Evolutionary conservation across 1,140 invertebrate species (phyloP).

Genomic region (Pantala flavescens): DNA sequence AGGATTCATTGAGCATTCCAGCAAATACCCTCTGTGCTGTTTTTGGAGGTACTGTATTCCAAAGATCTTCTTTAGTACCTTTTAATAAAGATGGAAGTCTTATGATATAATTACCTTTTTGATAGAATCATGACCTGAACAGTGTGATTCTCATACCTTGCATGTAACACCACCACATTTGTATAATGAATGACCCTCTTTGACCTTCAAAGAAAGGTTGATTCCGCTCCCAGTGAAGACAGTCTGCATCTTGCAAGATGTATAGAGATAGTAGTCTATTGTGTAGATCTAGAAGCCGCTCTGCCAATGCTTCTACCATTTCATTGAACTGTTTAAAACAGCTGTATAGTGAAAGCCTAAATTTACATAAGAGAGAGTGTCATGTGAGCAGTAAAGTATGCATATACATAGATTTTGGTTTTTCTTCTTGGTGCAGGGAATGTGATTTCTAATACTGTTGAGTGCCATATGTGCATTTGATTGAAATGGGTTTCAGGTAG

Average conservation of each 20-base stretch:
- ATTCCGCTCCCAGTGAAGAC: constrained; percentile 51
- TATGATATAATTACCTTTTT: constrained; percentile 7
- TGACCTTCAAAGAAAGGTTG: constrained; percentile 55
- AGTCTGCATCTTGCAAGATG: constrained; percentile 65
- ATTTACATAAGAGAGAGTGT: neutral
- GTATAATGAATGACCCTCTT: constrained; percentile 60
- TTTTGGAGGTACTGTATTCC: constrained; percentile 68
- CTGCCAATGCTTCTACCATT: constrained; percentile 68
- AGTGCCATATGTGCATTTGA: too few relatives aligned
- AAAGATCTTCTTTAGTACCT: constrained; percentile 62
- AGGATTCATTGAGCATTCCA: constrained; percentile 68
- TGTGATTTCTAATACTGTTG: too few relatives aligned
- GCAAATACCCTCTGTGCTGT: constrained; percentile 68
- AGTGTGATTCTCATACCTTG: constrained; percentile 41
- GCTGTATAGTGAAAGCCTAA: constrained; percentile 24
- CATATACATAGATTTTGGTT: neutral
- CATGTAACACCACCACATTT: constrained; percentile 81
- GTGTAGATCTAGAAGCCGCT: constrained; percentile 64
- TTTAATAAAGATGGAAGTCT: constrained; percentile 21
- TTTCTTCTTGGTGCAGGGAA: neutral
- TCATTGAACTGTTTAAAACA: constrained; percentile 65
- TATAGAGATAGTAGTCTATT: constrained; percentile 61
- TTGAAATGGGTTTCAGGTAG: too few relatives aligned
- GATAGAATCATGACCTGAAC: constrained; percentile 2
- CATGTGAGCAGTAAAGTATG: neutral